Conservation (phyloP, 2,113 vertebrate species). For the Peromyscus leucopus region DNA sequence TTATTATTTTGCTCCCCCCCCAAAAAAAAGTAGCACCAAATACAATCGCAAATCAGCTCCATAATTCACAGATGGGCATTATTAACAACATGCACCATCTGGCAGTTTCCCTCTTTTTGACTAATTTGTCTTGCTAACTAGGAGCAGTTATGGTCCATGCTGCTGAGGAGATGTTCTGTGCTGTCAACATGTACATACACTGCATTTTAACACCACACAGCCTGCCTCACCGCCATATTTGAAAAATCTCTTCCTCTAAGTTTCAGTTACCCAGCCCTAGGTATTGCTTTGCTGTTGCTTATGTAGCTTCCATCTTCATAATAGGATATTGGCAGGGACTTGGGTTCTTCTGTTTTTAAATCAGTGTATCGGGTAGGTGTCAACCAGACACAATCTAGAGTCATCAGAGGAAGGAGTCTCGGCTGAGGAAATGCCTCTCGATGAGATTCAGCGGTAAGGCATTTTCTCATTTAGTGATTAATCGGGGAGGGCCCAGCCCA, state of each 20-base stretch:
- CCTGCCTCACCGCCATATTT: conserved; percentile 58
- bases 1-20: conserved; percentile 32
- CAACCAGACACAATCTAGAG: not conserved
- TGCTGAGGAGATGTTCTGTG: conserved; percentile 63
- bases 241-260: conserved; percentile 49
- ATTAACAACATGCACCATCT: conserved; percentile 78
- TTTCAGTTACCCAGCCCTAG: conserved; percentile 38
- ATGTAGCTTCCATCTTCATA: not conserved
- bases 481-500: not conserved
- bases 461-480: not conserved
- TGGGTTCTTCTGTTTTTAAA: conserved; percentile 11
- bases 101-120: conserved; percentile 67
- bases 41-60: conserved; percentile 58
- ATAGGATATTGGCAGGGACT: not conserved
- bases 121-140: conserved; percentile 82
- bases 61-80: conserved; percentile 77
- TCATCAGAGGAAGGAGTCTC: not conserved
- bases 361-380: not conserved
- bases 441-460: not conserved
- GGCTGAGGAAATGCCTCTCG: not conserved
- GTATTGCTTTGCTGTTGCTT: not conserved
- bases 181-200: conserved; percentile 61
- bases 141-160: conserved; percentile 68
- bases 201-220: conserved; percentile 51
- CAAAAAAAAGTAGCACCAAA: conserved; percentile 60